Percentiles rank a stretch among this genome's conserved stretches.
phyloP scores from a whole-genome alignment of 2,888 invertebrate genomes.

The Rotaria socialis region DNA sequence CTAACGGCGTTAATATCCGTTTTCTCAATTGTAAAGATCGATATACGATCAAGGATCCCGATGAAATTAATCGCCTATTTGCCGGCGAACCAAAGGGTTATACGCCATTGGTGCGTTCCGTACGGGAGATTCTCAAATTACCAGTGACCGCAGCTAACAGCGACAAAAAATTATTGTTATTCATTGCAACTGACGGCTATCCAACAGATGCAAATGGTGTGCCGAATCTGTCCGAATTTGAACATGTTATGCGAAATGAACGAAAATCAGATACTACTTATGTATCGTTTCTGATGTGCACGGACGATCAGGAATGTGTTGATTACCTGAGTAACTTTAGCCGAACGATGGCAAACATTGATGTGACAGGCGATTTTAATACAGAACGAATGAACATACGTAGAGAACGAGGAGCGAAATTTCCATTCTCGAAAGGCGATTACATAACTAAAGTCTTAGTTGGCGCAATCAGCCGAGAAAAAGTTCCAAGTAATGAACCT shows the following conservation, averaged over 20 bases:
- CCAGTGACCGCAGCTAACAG: neutral
- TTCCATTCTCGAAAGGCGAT: conserved; percentile 39
- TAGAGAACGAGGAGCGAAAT: neutral
- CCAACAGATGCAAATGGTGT: conserved; percentile 40
- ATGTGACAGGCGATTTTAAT: conserved; percentile 41
- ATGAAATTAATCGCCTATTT: neutral
- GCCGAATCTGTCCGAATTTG: neutral
- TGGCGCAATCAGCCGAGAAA: neutral
- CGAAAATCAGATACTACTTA: neutral
- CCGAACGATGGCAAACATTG: conserved; percentile 35
- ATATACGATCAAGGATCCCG: neutral
- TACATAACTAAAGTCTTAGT: conserved; percentile 39
- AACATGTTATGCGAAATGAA: conserved; percentile 17
- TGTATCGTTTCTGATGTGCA: conserved; percentile 37
- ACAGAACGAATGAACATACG: conserved; percentile 19
- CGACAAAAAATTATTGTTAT: conserved; percentile 37
- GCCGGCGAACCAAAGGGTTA: conserved; percentile 30
- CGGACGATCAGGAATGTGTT: conserved; percentile 36
- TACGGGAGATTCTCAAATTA: neutral
- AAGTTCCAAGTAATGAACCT: too few species aligned
- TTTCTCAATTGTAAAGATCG: conserved; percentile 34
- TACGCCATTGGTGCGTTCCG: conserved; percentile 3
- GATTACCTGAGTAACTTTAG: conserved; percentile 39
- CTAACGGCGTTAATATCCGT: conserved; percentile 14
- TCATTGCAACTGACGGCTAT: conserved; percentile 39